Evolutionary conservation across 2,113 vertebrate species (phyloP).

Genomic region (Ariopsis seemanni): DNA sequence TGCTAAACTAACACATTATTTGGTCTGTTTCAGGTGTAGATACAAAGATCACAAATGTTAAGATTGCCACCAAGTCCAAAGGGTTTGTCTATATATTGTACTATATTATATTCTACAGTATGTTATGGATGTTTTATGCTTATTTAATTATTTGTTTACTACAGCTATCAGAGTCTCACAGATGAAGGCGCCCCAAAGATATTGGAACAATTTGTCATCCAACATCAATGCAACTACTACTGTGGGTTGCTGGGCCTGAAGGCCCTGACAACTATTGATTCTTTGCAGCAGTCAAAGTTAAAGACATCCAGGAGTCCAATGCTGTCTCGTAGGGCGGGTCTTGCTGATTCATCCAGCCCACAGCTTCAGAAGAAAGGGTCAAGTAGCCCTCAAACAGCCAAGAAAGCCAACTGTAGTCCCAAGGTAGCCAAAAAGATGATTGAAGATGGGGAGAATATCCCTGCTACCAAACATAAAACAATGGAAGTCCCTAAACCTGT

Average conservation of each 20-base stretch:
- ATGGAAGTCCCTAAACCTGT: constrained; percentile 64
- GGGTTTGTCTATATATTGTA: constrained; percentile 78
- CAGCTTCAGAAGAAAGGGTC: constrained; percentile 83
- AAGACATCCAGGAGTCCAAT: constrained; percentile 89
- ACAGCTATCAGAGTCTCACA: constrained; percentile 93
- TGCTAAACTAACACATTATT: background rate
- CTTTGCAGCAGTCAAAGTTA: constrained; percentile 74
- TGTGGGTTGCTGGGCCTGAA: constrained; percentile 84
- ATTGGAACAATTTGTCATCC: constrained; percentile 81
- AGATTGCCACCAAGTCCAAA: constrained; percentile 87
- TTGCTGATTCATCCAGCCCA: constrained; percentile 80
- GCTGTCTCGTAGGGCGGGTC: constrained; percentile 75
- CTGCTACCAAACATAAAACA: constrained; percentile 61
- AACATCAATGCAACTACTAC: constrained; percentile 88
- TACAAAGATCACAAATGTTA: constrained; percentile 86
- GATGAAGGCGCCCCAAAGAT: constrained; percentile 80
- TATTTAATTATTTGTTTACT: constrained; percentile 46
- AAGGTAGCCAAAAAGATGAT: constrained; percentile 75
- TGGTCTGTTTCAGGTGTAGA: constrained; percentile 80
- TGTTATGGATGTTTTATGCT: constrained; percentile 6
- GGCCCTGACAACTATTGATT: constrained; percentile 76
- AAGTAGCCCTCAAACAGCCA: constrained; percentile 79
- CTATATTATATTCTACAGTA: background rate
- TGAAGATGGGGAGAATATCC: constrained; percentile 66
- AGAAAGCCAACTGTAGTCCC: constrained; percentile 77